A percentile compares a stretch with the other conserved stretches of the same genome.
phyloP scores from a whole-genome alignment of 2,113 vertebrate species.

The Eidolon helvum region DNA sequence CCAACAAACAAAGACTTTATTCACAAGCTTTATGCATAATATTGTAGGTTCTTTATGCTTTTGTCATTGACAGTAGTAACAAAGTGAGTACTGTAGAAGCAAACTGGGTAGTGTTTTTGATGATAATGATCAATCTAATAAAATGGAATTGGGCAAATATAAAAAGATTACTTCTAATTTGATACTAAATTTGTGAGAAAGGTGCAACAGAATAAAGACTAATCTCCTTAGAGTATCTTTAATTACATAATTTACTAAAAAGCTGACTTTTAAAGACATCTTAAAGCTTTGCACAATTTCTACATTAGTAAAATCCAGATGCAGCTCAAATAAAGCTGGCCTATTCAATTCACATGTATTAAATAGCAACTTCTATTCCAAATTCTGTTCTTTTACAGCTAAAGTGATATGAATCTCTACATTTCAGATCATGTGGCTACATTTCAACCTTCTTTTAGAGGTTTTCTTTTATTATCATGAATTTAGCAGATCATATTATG shows the following conservation, averaged over 20 bases:
- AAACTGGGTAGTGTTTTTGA: neutral
- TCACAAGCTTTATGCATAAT: neutral
- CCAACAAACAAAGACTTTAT: neutral
- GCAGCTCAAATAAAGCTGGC: neutral
- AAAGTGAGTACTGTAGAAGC: neutral
- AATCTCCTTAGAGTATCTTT: neutral
- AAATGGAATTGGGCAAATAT: conserved; percentile 16
- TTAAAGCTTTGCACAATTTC: neutral
- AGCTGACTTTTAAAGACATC: neutral
- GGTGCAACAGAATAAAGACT: neutral
- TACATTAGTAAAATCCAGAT: neutral
- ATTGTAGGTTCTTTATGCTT: neutral
- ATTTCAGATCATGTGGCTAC: neutral
- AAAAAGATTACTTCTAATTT: conserved; percentile 24
- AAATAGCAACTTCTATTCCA: neutral
- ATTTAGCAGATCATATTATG: neutral
- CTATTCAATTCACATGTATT: neutral
- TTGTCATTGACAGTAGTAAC: neutral
- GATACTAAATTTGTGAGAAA: conserved; percentile 35
- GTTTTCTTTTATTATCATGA: neutral
- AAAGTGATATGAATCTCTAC: neutral
- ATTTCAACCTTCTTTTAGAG: neutral
- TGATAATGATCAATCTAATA: neutral
- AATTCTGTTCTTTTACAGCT: neutral
- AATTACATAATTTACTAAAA: conserved; percentile 9